Evolutionary conservation across 2,113 vertebrate species (phyloP), one percentile per base, ranked within the genome.

Genomic region (Cepphus grylle): DNA sequence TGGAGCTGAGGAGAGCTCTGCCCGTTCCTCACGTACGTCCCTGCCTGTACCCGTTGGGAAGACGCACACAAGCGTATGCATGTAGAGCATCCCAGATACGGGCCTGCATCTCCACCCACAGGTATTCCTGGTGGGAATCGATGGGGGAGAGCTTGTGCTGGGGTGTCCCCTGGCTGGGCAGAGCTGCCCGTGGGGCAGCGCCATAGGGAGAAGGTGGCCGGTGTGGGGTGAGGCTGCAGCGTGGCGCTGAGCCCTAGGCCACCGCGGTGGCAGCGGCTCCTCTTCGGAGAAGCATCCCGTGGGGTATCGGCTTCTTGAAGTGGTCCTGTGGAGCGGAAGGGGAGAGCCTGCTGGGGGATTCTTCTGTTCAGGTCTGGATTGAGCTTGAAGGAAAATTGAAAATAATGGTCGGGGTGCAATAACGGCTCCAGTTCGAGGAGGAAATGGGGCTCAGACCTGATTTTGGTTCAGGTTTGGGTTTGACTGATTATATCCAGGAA

Each of bases 401-500:
- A 70, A 5, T 53, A 73, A 23, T 2, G 1, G 12, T 52, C 27
- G 15, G 22, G 13, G 34, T 66, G 67, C 74, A 62, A 2, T 30
- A 62, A 21, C 38, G 34, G 74, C 43, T 42, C 65, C 43, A 30
- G 36, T 62, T 86, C 67, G 38, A 47, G 61, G 89, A 76, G 65
- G 36, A 81, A 84, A 49, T 1, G 2, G 29, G 43, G 29, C 69
- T 96, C 25, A 30, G 78, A 25, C 30, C 71, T 88, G 88, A 69
- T 73, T 86, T 72, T 56, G 53, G 62, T 92, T 93, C 90, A 90
- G 88, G 50, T 91, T 95, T 43, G 83, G 83, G 55, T 91, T 81
- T 92, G 80, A 45, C 59, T 91, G 83, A 91, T 94, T 91, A 47
- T 55, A 71, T 36, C 58, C 81, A 94, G 91, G 94, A 89, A 94